Evolutionary conservation across 2,113 vertebrate species (phyloP).

Genomic region (Clarias magur): DNA sequence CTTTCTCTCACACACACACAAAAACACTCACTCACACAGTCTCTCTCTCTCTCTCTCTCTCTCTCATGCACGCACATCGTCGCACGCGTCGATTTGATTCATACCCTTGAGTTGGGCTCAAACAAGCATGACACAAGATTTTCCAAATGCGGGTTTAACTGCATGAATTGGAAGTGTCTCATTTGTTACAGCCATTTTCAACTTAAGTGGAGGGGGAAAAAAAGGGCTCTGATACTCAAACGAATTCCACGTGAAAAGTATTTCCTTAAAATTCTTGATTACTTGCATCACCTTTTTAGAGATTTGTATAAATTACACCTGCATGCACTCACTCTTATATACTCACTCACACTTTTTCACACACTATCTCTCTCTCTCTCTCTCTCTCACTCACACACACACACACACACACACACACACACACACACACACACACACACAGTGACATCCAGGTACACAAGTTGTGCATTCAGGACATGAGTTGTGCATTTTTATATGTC

Average conservation of each 20-base stretch:
- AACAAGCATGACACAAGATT: conserved; percentile 34
- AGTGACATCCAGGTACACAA: conserved; percentile 22
- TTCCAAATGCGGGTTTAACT: conserved; percentile 41
- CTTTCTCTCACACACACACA: not conserved
- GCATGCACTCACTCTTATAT: not conserved
- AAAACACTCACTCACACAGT: not conserved
- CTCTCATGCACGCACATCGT: conserved; percentile 12
- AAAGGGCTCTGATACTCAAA: conserved; percentile 51
- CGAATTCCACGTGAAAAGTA: conserved; percentile 37
- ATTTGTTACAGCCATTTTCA: conserved; percentile 34
- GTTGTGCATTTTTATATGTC: not conserved
- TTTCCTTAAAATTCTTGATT: conserved; percentile 21
- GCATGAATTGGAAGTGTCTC: conserved; percentile 22
- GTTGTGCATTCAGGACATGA: not conserved
- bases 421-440: not conserved
- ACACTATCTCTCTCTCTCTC: not conserved
- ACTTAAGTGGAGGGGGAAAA: not conserved
- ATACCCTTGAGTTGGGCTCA: conserved; percentile 55
- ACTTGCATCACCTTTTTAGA: conserved; percentile 24
- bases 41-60: not conserved
- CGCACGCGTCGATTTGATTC: conserved; percentile 44
- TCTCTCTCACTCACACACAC: conserved; percentile 1
- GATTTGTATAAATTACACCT: conserved; percentile 36
- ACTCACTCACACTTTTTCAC: no score
- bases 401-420: conserved; percentile 8